phyloP scores from a whole-genome alignment of 2,797 vertebrate genomes.

The Distichodus sexfasciatus region DNA sequence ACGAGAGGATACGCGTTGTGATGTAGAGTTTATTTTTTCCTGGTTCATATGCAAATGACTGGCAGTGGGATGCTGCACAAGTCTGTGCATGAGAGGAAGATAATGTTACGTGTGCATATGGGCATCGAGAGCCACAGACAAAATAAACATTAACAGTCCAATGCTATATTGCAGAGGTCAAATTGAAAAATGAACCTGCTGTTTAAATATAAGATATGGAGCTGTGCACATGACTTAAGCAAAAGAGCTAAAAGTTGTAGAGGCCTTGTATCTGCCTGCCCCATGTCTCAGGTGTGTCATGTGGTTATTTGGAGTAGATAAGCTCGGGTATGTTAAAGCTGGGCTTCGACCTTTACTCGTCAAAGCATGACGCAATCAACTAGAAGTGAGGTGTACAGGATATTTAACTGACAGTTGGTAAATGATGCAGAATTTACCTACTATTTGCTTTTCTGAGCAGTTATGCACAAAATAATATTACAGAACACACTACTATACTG shows the following conservation, averaged over 20 bases:
- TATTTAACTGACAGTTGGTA: not conserved
- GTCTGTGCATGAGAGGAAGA: not conserved
- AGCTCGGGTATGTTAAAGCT: constrained; percentile 19
- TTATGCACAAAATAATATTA: too few species aligned
- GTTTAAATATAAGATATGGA: too few species aligned
- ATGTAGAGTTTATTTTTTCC: not conserved
- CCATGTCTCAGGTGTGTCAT: constrained; percentile 17
- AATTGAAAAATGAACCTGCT: too few species aligned
- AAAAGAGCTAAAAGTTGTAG: too few species aligned
- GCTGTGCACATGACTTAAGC: too few species aligned
- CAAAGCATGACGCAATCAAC: constrained; percentile 3
- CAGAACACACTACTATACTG: not conserved
- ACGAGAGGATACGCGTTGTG: not conserved
- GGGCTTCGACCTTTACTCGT: constrained; percentile 24
- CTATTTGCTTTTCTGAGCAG: not conserved
- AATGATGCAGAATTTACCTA: constrained; percentile 1
- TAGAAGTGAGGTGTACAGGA: not conserved
- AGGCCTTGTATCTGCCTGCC: not conserved
- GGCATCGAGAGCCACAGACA: not conserved
- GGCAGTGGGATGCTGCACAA: not conserved
- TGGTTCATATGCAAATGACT: not conserved
- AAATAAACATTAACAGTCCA: too few species aligned
- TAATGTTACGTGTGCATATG: not conserved
- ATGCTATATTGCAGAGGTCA: too few species aligned
- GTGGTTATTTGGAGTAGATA: constrained; percentile 24